Evolutionary conservation across 1,140 invertebrate species (phyloP).

Genomic region (Eriosoma lanigerum): DNA sequence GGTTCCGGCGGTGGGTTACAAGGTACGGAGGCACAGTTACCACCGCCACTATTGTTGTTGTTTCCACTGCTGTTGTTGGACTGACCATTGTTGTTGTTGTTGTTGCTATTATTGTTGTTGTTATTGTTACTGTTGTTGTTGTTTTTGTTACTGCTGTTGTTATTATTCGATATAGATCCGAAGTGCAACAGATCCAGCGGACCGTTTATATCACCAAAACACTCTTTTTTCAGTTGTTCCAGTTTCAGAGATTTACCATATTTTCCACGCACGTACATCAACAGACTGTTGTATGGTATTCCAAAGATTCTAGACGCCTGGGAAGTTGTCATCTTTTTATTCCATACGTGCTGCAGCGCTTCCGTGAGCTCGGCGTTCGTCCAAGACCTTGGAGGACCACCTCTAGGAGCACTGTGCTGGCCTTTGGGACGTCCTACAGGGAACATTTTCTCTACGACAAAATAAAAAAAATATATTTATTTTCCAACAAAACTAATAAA

Average conservation of each 20-base stretch:
- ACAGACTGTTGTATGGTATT: constrained; percentile 85
- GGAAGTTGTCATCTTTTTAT: constrained; percentile 91
- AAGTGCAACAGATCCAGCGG: constrained; percentile 70
- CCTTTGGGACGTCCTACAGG: constrained; percentile 75
- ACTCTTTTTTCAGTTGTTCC: constrained; percentile 82
- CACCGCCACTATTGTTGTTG: constrained; percentile 57
- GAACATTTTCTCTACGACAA: constrained; percentile 49
- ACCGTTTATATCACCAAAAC: constrained; percentile 67
- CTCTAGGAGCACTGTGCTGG: constrained; percentile 83
- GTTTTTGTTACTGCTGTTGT: constrained; percentile 68
- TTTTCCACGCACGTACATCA: constrained; percentile 91
- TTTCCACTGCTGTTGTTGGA: constrained; percentile 67
- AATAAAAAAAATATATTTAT: neutral
- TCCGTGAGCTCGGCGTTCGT: constrained; percentile 86
- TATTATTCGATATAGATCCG: constrained; percentile 65
- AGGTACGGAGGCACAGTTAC: constrained; percentile 57
- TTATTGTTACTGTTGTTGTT: constrained; percentile 69
- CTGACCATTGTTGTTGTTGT: constrained; percentile 65
- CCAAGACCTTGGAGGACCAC: constrained; percentile 85
- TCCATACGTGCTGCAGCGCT: constrained; percentile 87
- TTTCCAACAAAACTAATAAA: too few species aligned
- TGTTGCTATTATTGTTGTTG: constrained; percentile 69
- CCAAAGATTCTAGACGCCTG: constrained; percentile 86
- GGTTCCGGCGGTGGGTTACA: constrained; percentile 53
- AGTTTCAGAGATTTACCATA: constrained; percentile 86